phyloP scores from a whole-genome alignment of 2,888 invertebrate species.

The Nemoura dubitans region DNA sequence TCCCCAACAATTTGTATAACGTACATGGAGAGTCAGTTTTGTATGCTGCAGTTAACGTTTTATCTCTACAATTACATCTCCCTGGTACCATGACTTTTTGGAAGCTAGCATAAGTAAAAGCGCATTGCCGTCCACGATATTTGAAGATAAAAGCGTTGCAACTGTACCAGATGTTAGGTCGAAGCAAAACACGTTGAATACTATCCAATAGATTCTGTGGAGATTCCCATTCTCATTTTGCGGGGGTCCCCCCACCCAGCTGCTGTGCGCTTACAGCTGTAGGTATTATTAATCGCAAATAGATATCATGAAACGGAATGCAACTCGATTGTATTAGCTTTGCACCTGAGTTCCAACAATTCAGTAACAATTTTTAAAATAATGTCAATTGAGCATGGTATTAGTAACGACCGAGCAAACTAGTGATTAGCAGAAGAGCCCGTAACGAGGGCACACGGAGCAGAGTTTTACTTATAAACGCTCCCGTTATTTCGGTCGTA shows the following conservation, averaged over 20 bases:
- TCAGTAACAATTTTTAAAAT: background rate
- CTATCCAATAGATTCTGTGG: background rate
- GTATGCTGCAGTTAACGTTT: background rate
- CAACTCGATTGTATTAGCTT: background rate
- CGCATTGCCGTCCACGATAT: background rate
- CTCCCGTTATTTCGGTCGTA: background rate
- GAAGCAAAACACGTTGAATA: background rate
- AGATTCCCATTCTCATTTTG: background rate
- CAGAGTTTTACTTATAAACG: background rate
- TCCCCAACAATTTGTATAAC: background rate
- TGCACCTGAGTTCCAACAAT: constrained; percentile 28
- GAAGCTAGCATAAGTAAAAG: background rate
- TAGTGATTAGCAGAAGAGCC: background rate
- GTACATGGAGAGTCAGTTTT: background rate
- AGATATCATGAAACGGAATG: background rate
- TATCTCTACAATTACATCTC: background rate
- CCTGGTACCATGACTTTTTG: background rate
- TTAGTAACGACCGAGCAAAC: background rate
- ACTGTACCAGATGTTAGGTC: background rate
- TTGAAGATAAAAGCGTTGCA: background rate
- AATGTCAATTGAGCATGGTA: constrained; percentile 14
- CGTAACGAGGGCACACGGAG: background rate
- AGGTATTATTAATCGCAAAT: background rate
- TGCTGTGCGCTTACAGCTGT: background rate
- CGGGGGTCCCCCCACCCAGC: background rate